These are phyloP conservation scores for Pomatostomus ruficeps DNA, from an alignment of 2,113 vertebrate species.

Conservation along the genomic window DNA sequence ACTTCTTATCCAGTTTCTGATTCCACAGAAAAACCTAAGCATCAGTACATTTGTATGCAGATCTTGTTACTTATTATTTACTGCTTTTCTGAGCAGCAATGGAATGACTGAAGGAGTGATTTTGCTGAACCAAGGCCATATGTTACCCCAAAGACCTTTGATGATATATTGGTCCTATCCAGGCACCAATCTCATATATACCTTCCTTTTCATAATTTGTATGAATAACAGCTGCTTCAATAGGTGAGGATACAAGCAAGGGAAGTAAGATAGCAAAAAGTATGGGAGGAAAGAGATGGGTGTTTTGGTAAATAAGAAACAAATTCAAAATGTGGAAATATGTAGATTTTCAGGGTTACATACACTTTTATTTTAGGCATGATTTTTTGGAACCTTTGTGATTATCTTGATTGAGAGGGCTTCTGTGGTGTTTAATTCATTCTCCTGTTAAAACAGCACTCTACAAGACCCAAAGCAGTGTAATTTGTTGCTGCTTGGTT, in stretches of 20 bases:
- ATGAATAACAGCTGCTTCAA: neutral
- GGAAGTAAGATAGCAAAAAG: neutral
- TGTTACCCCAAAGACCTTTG: neutral
- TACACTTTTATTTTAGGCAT: neutral
- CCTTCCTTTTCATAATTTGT: neutral
- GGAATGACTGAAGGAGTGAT: slow-evolving; percentile 7
- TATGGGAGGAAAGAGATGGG: neutral
- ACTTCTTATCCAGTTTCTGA: neutral
- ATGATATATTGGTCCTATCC: neutral
- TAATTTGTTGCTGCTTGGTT: neutral
- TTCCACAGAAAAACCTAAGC: neutral
- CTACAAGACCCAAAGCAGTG: neutral
- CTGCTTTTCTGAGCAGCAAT: neutral
- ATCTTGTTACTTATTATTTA: slow-evolving; percentile 22
- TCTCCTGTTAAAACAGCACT: neutral
- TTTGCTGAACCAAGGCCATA: slow-evolving; percentile 9
- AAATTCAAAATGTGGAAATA: neutral
- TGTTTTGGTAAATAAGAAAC: neutral
- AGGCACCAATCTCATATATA: neutral
- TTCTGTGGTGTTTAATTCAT: neutral
- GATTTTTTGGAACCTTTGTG: neutral
- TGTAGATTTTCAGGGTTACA: neutral
- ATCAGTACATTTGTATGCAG: neutral
- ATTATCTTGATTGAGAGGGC: neutral
- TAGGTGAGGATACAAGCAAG: neutral